Percentiles rank a stretch among this genome's conserved stretches.
phyloP scores from a whole-genome alignment of 2,888 invertebrate species.

The Exephanes ischioxanthus region DNA sequence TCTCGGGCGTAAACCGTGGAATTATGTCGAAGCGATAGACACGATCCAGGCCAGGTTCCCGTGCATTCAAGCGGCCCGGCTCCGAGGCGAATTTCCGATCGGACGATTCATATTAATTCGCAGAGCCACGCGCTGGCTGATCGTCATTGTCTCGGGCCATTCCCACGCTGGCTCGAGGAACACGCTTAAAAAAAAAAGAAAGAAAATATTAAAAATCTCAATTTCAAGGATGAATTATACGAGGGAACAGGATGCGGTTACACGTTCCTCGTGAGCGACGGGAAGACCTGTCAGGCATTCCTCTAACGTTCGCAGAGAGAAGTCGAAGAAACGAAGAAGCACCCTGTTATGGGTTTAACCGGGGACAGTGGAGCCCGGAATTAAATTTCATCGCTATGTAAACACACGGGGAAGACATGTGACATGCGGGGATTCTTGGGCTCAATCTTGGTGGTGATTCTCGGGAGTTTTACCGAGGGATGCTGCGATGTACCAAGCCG shows the following conservation, averaged over 20 bases:
- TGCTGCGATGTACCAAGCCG: background rate
- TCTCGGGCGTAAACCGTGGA: constrained; percentile 76
- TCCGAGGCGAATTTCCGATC: constrained; percentile 51
- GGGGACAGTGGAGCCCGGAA: constrained; percentile 69
- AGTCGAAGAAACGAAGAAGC: constrained; percentile 20
- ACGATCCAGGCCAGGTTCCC: constrained; percentile 76
- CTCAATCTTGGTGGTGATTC: constrained; percentile 26
- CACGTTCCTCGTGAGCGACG: constrained; percentile 23
- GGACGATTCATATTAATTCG: constrained; percentile 12
- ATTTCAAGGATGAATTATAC: background rate
- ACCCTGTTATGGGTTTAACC: constrained; percentile 41
- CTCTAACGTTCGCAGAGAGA: background rate
- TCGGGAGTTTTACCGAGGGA: constrained; percentile 1
- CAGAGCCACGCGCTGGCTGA: constrained; percentile 15
- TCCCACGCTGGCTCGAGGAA: constrained; percentile 1
- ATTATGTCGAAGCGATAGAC: constrained; percentile 77
- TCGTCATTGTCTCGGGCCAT: constrained; percentile 6
- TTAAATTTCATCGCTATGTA: constrained; percentile 79
- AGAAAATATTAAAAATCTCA: background rate
- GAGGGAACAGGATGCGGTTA: constrained; percentile 23
- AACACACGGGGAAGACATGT: constrained; percentile 69
- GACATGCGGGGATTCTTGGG: constrained; percentile 33
- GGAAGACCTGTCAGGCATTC: constrained; percentile 47
- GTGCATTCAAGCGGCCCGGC: constrained; percentile 42
- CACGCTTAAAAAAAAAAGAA: background rate